These are phyloP conservation scores for Pelusios castaneus DNA, from an alignment of 2,113 vertebrate genomes.

Conservation along the genomic window DNA sequence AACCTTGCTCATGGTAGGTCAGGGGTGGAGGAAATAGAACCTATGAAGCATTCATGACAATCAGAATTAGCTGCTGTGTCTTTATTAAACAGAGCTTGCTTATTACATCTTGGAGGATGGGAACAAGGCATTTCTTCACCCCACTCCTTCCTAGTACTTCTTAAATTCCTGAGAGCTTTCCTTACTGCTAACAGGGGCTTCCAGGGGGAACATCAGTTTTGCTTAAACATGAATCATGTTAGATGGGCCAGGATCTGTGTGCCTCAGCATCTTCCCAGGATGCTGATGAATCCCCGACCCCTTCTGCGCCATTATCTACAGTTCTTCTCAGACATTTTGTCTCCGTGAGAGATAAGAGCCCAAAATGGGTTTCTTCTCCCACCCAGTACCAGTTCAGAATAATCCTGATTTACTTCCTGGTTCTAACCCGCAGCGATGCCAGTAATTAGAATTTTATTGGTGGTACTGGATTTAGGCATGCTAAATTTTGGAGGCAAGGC, in stretches of 20 bases:
- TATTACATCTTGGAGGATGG: not conserved
- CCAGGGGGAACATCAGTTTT: not conserved
- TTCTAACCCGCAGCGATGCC: not conserved
- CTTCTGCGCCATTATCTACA: not conserved
- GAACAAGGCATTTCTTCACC: not conserved
- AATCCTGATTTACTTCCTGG: not conserved
- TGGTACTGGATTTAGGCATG: not conserved
- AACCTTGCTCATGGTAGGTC: not conserved
- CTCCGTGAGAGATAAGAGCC: not conserved
- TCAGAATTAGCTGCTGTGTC: too few relatives aligned
- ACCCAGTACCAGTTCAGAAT: not conserved
- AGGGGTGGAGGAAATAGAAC: not conserved
- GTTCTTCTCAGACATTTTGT: not conserved
- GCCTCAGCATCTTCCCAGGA: not conserved
- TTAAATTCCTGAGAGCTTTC: not conserved
- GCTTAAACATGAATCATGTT: not conserved
- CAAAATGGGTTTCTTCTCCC: not conserved
- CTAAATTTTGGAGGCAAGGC: not conserved
- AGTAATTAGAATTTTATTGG: too few relatives aligned
- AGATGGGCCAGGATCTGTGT: not conserved
- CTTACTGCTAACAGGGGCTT: fast-evolving
- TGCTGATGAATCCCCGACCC: not conserved
- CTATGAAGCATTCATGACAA: too few relatives aligned
- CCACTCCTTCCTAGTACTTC: not conserved
- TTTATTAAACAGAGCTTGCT: not conserved